These are phyloP conservation scores for Saccostrea glomerata DNA, from an alignment of 1,140 invertebrate genomes.

Conservation along the genomic window DNA sequence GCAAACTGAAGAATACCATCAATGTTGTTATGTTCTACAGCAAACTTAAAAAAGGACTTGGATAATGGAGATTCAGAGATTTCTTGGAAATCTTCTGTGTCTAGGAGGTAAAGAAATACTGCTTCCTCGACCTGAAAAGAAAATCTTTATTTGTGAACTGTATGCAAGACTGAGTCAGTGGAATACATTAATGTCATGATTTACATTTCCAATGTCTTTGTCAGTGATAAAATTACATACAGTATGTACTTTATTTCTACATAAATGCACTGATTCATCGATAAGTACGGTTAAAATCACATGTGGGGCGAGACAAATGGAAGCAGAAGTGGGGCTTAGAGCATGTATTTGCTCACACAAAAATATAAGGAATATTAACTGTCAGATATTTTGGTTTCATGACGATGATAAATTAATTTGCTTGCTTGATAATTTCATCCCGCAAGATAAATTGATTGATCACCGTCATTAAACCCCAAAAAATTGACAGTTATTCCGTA, in stretches of 20 bases:
- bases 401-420: too few species aligned
- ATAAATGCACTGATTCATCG: neutral
- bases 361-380: too few species aligned
- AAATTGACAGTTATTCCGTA: too few species aligned
- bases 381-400: too few species aligned
- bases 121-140: slow-evolving; percentile 51
- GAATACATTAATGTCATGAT: neutral
- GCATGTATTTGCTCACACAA: too few species aligned
- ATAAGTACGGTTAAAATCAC: neutral
- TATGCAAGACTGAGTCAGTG: neutral
- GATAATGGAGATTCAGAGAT: slow-evolving; percentile 23
- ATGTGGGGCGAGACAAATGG: neutral
- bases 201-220: too few species aligned
- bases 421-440: too few species aligned
- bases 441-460: too few species aligned
- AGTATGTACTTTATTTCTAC: too few species aligned
- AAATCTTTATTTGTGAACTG: neutral
- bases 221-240: too few species aligned
- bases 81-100: slow-evolving; percentile 54
- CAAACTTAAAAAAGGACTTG: slow-evolving; percentile 45
- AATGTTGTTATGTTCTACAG: slow-evolving; percentile 50
- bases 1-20: slow-evolving; percentile 57
- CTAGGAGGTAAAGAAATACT: slow-evolving; percentile 49
- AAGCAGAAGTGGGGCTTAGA: too few species aligned
- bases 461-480: too few species aligned